Percentiles rank a stretch among this genome's conserved stretches.
These are phyloP conservation scores for Epinephelus awoara DNA, from an alignment of 2,797 vertebrate genomes.

Conservation along the genomic window DNA sequence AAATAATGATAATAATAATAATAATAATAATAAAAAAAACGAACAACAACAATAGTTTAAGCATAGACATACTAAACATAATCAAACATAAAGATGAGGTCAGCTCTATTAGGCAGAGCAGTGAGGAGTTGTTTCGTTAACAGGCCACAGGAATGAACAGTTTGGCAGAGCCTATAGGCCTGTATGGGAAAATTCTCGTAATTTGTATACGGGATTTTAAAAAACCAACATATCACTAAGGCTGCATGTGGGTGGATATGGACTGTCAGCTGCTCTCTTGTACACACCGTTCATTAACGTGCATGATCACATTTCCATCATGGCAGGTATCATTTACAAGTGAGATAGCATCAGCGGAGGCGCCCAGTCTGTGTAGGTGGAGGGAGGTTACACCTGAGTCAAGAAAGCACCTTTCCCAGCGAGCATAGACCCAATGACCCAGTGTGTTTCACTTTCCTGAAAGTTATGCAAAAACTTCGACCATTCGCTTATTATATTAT, in stretches of 20 bases:
- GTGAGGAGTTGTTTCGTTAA: conserved; percentile 23
- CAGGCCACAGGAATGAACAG: conserved; percentile 38
- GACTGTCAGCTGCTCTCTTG: conserved; percentile 45
- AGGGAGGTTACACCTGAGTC: conserved; percentile 38
- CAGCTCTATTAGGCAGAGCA: conserved; percentile 15
- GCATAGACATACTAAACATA: too few relatives aligned
- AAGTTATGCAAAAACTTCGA: too few relatives aligned
- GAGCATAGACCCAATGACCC: conserved; percentile 8
- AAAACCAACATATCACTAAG: neutral
- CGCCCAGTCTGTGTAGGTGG: conserved; percentile 64
- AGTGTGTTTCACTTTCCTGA: neutral
- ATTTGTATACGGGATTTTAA: conserved; percentile 17
- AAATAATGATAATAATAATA: neutral
- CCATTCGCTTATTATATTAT: neutral
- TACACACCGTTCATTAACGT: conserved; percentile 51
- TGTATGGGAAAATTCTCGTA: conserved; percentile 21
- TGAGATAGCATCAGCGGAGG: conserved; percentile 82
- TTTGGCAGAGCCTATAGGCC: conserved; percentile 30
- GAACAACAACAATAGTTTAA: too few relatives aligned
- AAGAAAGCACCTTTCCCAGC: conserved; percentile 24
- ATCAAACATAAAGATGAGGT: neutral
- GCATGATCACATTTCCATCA: conserved; percentile 57
- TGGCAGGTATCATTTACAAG: conserved; percentile 69
- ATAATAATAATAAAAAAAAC: neutral
- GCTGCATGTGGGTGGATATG: conserved; percentile 48